Conservation (phyloP, 2,113 vertebrate genomes). For the Thermophis baileyi region DNA sequence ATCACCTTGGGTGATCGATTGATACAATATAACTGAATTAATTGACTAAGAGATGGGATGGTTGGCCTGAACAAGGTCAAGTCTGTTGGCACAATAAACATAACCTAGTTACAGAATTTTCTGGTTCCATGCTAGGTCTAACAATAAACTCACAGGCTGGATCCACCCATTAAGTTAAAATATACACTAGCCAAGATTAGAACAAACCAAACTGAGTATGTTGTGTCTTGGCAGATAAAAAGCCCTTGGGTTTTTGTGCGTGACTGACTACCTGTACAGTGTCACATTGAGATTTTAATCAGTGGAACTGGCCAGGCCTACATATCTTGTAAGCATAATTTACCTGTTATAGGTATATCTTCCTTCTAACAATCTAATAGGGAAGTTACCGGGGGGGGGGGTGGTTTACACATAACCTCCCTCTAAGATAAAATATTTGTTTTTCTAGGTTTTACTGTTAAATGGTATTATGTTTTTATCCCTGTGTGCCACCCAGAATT, state of each 20-base stretch:
- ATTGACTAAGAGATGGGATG: background rate
- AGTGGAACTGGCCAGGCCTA: too few species aligned
- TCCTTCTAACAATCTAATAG: background rate
- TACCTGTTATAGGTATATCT: background rate
- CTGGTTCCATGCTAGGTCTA: background rate
- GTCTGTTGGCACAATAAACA: background rate
- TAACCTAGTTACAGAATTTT: background rate
- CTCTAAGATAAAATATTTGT: background rate
- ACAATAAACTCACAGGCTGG: background rate
- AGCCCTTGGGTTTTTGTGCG: background rate
- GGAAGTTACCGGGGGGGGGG: background rate
- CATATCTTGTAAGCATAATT: background rate
- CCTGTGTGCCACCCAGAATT: background rate
- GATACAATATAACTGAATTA: background rate
- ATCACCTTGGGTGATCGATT: background rate
- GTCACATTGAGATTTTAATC: background rate
- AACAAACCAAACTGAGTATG: background rate
- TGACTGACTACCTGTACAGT: background rate
- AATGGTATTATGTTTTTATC: background rate
- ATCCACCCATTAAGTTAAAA: background rate
- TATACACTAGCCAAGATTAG: background rate
- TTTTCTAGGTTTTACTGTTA: background rate
- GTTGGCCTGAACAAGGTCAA: background rate
- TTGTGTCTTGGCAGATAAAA: background rate
- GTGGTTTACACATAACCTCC: background rate